Evolutionary conservation across 2,113 vertebrate species (phyloP), one percentile per base, ranked within the genome.

Genomic region (Todiramphus saurophagus): DNA sequence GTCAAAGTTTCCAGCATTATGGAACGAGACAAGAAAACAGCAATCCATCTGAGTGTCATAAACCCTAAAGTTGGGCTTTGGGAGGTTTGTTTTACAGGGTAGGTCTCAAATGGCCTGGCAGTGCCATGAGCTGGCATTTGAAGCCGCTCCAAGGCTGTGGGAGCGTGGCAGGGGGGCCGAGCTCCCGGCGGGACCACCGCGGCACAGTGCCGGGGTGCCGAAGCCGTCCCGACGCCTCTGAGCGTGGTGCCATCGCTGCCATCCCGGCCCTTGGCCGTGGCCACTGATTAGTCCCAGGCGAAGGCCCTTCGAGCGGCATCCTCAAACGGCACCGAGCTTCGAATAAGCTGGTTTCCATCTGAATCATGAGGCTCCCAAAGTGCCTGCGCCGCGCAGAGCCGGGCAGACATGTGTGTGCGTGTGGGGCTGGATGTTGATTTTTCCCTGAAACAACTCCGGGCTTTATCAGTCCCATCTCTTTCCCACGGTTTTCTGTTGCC

Each of bases 401-500:
- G 85, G 73, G 93, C 95, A 93, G 94, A 85, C 96, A 81, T 95
- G 97, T 94, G 96, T 91, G 95, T 93, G 97, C 93, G 95, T 96
- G 95, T 94, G 94, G 95, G 94, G 93, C 95, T 93, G 90, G 95
- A 94, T 96, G 95, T 94, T 94, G 91, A 94, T 97, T 96, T 97
- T 97, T 94, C 94, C 96, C 96, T 97, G 96, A 90, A 97, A 97
- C 96, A 97, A 97, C 95, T 94, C 96, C 33, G 91, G 94, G 95
- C 96, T 97, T 97, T 97, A 97, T 97, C 96, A 95, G 94, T 84
- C 96, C 96, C 96, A 94, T 96, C 96, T 92, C 97, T 96, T 97
- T 97, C 97, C 97, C 97, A 97, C 97, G 97, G 97, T 96, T 97
- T 97, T 94, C 95, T 96, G 97, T 96, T 97, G 97, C 96, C 97